Conservation (phyloP, 2,888 invertebrate genomes). For the Sabatieria punctata region DNA sequence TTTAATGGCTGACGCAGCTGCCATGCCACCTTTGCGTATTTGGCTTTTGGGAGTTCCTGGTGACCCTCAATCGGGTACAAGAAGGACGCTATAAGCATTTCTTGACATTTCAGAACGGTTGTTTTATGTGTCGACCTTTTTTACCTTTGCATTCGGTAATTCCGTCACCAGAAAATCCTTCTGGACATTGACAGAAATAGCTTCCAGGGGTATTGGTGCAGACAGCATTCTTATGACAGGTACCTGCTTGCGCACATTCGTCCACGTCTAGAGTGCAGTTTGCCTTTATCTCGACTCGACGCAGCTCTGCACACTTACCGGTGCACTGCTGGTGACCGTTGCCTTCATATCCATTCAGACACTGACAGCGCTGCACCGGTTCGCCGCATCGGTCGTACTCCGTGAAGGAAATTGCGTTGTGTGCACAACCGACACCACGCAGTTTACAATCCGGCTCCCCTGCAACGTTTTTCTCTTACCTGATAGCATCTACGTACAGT, state of each 20-base stretch:
- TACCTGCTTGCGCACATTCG: constrained; percentile 19
- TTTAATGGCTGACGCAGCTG: constrained; percentile 19
- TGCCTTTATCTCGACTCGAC: too few relatives aligned
- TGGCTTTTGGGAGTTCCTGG: constrained; percentile 17
- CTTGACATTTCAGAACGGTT: too few relatives aligned
- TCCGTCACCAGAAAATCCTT: constrained; percentile 17
- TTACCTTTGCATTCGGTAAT: not conserved
- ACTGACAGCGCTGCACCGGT: constrained; percentile 23
- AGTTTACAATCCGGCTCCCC: constrained; percentile 13
- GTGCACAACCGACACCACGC: constrained; percentile 19
- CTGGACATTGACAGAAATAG: constrained; percentile 24
- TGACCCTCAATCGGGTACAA: constrained; percentile 20
- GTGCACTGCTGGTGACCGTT: constrained; percentile 22
- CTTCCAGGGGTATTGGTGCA: constrained; percentile 29
- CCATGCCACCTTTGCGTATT: constrained; percentile 20
- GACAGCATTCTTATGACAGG: constrained; percentile 22
- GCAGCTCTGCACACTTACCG: constrained; percentile 14
- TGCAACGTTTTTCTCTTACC: too few relatives aligned
- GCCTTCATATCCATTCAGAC: constrained; percentile 26
- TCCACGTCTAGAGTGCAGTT: constrained; percentile 24
- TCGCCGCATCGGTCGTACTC: constrained; percentile 27
- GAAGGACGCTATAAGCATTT: constrained; percentile 14
- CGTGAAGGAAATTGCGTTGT: constrained; percentile 26
- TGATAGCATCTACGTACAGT: too few relatives aligned
- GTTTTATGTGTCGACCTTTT: too few relatives aligned